phyloP scores from a whole-genome alignment of 2,797 vertebrate species.

The Carduelis carduelis region DNA sequence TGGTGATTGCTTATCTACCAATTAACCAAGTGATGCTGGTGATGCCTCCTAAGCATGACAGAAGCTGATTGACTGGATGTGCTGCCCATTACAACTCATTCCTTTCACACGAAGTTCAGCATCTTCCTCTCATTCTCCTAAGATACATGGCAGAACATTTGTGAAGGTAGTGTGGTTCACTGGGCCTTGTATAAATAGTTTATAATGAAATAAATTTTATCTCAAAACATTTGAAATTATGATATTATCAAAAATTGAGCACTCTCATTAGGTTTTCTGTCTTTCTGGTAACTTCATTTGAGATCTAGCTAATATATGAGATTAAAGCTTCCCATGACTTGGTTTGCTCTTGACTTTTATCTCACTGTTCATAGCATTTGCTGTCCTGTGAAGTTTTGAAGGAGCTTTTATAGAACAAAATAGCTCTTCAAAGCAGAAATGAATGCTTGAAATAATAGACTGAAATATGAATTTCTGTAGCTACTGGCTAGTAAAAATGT shows the following conservation, averaged over 20 bases:
- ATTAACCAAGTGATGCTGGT: not conserved
- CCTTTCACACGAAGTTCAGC: accelerated
- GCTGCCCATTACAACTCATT: not conserved
- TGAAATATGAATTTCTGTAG: not conserved
- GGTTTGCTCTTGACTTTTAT: not conserved
- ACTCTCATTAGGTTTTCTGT: not conserved
- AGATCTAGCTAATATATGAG: not conserved
- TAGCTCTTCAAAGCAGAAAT: not conserved
- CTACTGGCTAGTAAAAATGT: not conserved
- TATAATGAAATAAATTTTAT: not conserved
- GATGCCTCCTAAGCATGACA: not conserved
- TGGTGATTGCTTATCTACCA: not conserved
- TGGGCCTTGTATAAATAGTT: not conserved
- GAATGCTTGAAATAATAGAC: not conserved
- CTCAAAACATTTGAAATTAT: not conserved
- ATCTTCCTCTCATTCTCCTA: not conserved
- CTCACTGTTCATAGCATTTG: not conserved
- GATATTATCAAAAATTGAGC: not conserved
- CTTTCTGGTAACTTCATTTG: not conserved
- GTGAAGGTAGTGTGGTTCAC: not conserved
- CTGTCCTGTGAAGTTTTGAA: not conserved
- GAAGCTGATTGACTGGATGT: not conserved
- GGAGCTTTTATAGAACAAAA: not conserved
- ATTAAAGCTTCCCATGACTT: not conserved
- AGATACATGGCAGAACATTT: not conserved